These are phyloP conservation scores for Ctenopoma kingsleyae DNA, from an alignment of 2,797 vertebrate species.

Conservation along the genomic window DNA sequence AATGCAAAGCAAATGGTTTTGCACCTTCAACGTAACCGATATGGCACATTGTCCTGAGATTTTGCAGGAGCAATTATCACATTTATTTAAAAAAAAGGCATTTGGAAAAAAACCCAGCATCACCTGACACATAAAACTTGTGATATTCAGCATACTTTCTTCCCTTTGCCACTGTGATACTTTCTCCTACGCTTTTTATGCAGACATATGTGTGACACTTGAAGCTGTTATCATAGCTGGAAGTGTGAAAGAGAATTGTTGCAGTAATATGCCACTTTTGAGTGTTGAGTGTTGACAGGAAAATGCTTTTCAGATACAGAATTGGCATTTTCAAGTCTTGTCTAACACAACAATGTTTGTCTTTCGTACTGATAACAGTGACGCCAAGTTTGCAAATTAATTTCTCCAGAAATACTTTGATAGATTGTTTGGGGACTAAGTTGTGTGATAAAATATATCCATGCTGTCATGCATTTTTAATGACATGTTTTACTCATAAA, in stretches of 20 bases:
- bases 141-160: constrained; percentile 72
- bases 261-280: constrained; percentile 69
- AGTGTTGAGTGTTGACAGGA: constrained; percentile 76
- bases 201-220: constrained; percentile 81
- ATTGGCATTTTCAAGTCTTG: constrained; percentile 66
- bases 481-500: constrained; percentile 65
- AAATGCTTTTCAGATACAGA: constrained; percentile 66
- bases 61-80: constrained; percentile 82
- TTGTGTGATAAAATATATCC: constrained; percentile 33
- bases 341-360: constrained; percentile 55
- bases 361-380: constrained; percentile 43
- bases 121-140: constrained; percentile 74
- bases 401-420: constrained; percentile 20
- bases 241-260: constrained; percentile 81
- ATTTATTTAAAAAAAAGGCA: constrained; percentile 50
- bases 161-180: constrained; percentile 63
- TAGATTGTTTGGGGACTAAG: constrained; percentile 32
- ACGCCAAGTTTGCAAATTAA: constrained; percentile 54
- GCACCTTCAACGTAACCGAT: constrained; percentile 77
- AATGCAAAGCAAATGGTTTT: constrained; percentile 57
- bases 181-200: constrained; percentile 73
- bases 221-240: constrained; percentile 78
- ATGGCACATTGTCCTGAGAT: constrained; percentile 70
- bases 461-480: constrained; percentile 60
- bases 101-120: constrained; percentile 45